Evolutionary conservation across 2,888 invertebrate species (phyloP).

Genomic region (Tinea semifulvella): DNA sequence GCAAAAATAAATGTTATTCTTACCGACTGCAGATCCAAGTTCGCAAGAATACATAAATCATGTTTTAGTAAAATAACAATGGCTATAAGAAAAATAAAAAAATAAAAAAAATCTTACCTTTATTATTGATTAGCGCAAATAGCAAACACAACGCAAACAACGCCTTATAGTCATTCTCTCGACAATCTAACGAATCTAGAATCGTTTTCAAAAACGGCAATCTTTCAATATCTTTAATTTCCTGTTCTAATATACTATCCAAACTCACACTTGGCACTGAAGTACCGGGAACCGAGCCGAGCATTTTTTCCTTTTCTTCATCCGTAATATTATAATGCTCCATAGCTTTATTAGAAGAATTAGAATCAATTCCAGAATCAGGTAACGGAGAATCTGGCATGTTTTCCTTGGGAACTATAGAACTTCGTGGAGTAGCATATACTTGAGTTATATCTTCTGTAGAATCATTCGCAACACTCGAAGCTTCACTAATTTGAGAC

Average conservation of each 20-base stretch:
- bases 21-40: conserved; percentile 16
- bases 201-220: conserved; percentile 91
- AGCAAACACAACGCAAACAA: conserved; percentile 91
- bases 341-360: conserved; percentile 41
- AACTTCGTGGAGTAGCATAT: conserved; percentile 29
- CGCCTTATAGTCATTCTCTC: conserved; percentile 94
- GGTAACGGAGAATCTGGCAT: conserved; percentile 61
- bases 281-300: conserved; percentile 29
- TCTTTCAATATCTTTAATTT: conserved; percentile 56
- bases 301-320: conserved; percentile 86
- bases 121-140: conserved; percentile 92
- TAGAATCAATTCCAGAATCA: conserved; percentile 52
- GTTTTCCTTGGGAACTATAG: conserved; percentile 32
- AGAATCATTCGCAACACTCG: conserved; percentile 56
- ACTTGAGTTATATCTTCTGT: conserved; percentile 58
- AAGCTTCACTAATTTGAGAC: conserved; percentile 58
- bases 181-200: conserved; percentile 85
- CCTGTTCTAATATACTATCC: conserved; percentile 42
- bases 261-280: conserved; percentile 30
- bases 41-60: conserved; percentile 13
- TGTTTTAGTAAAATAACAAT: conserved; percentile 7
- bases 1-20: conserved; percentile 11
- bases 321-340: conserved; percentile 86
- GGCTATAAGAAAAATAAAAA: neutral
- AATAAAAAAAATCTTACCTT: conserved; percentile 70